A percentile compares a stretch with the other conserved stretches of the same genome.
Conservation (phyloP, 2,113 vertebrate species). For the Pachypanchax playfairii region DNA sequence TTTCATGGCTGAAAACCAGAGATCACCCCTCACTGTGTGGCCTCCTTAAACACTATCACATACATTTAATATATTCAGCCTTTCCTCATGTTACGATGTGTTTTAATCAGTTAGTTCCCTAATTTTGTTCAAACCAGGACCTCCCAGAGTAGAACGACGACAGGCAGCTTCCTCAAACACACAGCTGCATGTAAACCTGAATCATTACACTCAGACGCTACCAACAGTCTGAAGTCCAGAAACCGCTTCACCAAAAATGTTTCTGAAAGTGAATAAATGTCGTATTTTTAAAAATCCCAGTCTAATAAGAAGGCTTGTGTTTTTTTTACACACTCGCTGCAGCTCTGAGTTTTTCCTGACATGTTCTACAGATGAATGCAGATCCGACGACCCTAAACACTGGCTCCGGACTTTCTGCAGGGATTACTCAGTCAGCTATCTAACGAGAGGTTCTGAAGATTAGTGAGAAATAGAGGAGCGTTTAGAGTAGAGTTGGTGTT, state of each 20-base stretch:
- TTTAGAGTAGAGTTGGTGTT: background rate
- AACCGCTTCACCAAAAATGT: background rate
- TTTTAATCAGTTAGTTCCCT: slow-evolving; percentile 19
- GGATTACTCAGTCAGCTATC: background rate
- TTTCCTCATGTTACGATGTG: background rate
- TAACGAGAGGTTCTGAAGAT: background rate
- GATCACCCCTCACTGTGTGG: too few species aligned
- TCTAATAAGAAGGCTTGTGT: background rate
- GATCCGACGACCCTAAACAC: background rate
- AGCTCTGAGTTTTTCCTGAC: too few species aligned
- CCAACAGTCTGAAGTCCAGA: background rate
- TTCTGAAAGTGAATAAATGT: background rate
- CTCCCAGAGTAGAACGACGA: slow-evolving; percentile 1
- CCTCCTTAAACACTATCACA: too few species aligned
- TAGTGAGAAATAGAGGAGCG: background rate
- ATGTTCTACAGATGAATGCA: background rate
- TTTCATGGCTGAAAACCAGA: too few species aligned
- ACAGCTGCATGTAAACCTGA: background rate
- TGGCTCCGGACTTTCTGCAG: background rate
- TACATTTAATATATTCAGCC: background rate
- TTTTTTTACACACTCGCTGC: background rate
- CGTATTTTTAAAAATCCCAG: too few species aligned
- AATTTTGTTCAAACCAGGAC: background rate
- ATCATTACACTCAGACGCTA: slow-evolving; percentile 2
- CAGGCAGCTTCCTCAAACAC: background rate